phyloP scores from a whole-genome alignment of 2,797 vertebrate genomes.

The Premnoplex brunnescens region DNA sequence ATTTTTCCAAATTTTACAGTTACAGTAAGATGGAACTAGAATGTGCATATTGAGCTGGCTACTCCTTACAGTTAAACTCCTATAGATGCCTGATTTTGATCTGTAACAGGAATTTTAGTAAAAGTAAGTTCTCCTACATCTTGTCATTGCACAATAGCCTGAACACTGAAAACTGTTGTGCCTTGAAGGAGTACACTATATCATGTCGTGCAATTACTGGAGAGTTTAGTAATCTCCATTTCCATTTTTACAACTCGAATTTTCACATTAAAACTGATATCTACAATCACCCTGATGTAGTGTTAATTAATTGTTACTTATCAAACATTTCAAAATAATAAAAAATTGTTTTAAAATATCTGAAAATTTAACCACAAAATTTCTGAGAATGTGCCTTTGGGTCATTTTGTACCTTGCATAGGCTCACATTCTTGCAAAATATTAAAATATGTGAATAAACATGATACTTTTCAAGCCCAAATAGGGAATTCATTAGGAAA shows the following conservation, averaged over 20 bases:
- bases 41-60: background rate
- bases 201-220: background rate
- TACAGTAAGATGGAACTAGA: background rate
- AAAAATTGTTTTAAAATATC: background rate
- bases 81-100: background rate
- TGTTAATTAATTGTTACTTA: background rate
- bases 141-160: background rate
- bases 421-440: background rate
- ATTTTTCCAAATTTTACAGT: background rate
- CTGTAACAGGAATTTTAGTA: background rate
- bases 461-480: background rate
- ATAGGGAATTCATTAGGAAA: background rate
- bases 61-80: background rate
- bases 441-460: background rate
- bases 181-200: background rate
- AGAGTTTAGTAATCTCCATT: background rate
- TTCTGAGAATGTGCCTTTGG: background rate
- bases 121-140: background rate
- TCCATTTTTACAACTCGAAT: background rate
- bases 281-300: background rate
- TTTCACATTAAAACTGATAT: background rate
- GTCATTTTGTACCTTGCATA: background rate
- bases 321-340: background rate
- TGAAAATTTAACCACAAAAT: background rate
- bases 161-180: background rate